Conservation (phyloP, 2,113 vertebrate genomes). For the Tinamus guttatus region DNA sequence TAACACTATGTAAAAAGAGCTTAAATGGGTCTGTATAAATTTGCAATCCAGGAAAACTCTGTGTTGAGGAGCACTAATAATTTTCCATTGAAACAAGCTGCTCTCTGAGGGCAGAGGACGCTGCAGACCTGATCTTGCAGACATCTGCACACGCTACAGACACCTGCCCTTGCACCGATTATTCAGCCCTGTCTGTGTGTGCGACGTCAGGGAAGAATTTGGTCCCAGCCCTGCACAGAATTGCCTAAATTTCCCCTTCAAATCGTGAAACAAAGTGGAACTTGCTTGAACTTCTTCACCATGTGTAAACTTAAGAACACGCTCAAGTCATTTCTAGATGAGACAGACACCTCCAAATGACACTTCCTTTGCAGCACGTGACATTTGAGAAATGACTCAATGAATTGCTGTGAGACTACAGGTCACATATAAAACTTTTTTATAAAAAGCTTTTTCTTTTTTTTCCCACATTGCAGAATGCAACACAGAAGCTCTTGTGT, state of each 20-base stretch:
- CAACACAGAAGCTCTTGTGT: not conserved
- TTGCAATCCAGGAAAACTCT: not conserved
- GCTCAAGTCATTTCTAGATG: constrained; percentile 21
- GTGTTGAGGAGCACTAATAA: not conserved
- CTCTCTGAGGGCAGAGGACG: not conserved
- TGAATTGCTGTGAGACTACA: not conserved
- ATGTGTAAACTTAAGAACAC: not conserved
- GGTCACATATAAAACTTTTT: not conserved
- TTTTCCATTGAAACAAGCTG: not conserved
- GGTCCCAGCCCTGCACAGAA: not conserved
- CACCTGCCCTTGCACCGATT: rapidly evolving
- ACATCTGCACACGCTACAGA: rapidly evolving
- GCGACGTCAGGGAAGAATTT: not conserved
- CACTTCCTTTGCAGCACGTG: not conserved
- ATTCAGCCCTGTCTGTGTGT: not conserved
- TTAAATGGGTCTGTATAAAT: not conserved
- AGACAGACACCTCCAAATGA: constrained; percentile 21
- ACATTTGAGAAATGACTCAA: constrained; percentile 40
- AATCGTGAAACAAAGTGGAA: not conserved
- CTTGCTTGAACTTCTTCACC: not conserved
- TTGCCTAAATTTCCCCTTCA: not conserved
- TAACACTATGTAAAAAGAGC: not conserved
- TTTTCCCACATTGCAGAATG: not conserved
- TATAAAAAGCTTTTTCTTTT: not conserved
- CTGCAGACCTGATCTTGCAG: not conserved